A percentile compares a stretch with the other conserved stretches of the same genome.
These are phyloP conservation scores for Sorex fumeus DNA, from an alignment of 2,113 vertebrate genomes.

Conservation along the genomic window DNA sequence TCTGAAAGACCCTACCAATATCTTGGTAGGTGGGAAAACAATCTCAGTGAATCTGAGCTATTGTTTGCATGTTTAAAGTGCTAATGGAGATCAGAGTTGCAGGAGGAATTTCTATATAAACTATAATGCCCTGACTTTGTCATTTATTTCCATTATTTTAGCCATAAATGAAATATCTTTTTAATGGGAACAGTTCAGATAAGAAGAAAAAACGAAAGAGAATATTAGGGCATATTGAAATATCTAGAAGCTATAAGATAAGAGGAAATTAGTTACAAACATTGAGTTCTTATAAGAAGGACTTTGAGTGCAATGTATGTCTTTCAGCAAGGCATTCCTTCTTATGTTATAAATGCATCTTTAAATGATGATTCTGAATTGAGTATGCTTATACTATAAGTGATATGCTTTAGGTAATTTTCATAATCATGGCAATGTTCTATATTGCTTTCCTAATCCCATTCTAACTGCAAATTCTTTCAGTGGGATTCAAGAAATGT, in stretches of 20 bases:
- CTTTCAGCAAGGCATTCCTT: conserved; percentile 48
- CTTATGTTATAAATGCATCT: conserved; percentile 35
- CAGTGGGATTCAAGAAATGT: background rate
- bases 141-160: conserved; percentile 14
- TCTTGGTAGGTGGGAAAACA: background rate
- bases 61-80: background rate
- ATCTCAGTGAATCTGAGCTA: background rate
- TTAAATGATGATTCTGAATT: conserved; percentile 58
- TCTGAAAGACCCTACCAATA: conserved; percentile 1
- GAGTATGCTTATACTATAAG: conserved; percentile 14
- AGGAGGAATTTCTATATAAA: background rate
- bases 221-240: background rate
- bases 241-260: conserved; percentile 51
- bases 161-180: conserved; percentile 45
- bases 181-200: conserved; percentile 25
- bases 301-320: conserved; percentile 38
- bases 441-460: conserved; percentile 35
- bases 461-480: conserved; percentile 58
- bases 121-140: background rate
- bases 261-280: conserved; percentile 61
- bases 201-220: background rate
- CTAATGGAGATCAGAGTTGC: background rate
- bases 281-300: conserved; percentile 49
- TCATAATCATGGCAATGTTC: conserved; percentile 60
- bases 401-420: conserved; percentile 73